A percentile compares a stretch with the other conserved stretches of the same genome.
phyloP scores from a whole-genome alignment of 1,140 invertebrate species.

The Bombus vancouverensis region DNA sequence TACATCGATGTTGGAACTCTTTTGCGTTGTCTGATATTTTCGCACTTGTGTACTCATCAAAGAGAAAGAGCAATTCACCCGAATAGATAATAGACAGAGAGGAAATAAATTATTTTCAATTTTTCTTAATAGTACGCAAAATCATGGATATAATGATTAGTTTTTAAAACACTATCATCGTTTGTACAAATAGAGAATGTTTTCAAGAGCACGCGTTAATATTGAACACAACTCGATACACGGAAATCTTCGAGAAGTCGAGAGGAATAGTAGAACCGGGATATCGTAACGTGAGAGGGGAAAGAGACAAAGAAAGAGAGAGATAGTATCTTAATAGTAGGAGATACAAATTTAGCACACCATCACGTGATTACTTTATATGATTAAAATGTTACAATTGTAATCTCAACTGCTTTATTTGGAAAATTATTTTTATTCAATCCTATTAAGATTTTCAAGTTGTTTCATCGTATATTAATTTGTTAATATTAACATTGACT shows the following conservation, averaged over 20 bases:
- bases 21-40: constrained; percentile 32
- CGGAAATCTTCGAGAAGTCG: constrained; percentile 45
- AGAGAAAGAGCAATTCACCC: constrained; percentile 9
- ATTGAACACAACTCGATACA: constrained; percentile 20
- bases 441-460: neutral
- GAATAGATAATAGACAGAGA: neutral
- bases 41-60: constrained; percentile 15
- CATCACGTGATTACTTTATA: constrained; percentile 15
- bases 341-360: constrained; percentile 26
- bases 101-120: neutral
- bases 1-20: constrained; percentile 40
- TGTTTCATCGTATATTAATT: neutral
- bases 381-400: constrained; percentile 18
- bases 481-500: neutral
- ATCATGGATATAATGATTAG: neutral
- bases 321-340: constrained; percentile 24
- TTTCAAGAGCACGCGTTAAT: constrained; percentile 2
- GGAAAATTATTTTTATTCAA: neutral
- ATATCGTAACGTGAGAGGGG: neutral
- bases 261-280: constrained; percentile 43
- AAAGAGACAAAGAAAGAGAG: neutral
- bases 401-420: neutral
- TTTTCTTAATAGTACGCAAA: neutral
- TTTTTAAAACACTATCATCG: neutral
- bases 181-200: constrained; percentile 11